Percentiles rank a stretch among this genome's conserved stretches.
Conservation (phyloP, 2,113 vertebrate species). For the Antechinus stuartii region DNA sequence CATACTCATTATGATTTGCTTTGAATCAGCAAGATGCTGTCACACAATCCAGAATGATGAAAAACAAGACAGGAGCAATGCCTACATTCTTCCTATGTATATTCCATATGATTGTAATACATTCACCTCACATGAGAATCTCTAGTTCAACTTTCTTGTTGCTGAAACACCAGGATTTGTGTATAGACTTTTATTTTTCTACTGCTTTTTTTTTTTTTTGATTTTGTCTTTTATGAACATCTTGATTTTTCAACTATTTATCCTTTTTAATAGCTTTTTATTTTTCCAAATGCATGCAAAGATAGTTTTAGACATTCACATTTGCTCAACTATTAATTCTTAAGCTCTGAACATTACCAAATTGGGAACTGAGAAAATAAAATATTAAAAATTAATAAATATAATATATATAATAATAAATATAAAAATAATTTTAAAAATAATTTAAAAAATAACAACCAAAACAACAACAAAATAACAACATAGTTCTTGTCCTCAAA, state of each 20-base stretch:
- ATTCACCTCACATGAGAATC: neutral
- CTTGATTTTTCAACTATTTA: neutral
- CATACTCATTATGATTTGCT: neutral
- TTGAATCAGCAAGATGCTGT: neutral
- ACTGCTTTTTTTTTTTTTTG: neutral
- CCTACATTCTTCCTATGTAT: neutral
- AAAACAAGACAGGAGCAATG: neutral
- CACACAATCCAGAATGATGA: neutral
- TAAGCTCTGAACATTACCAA: neutral
- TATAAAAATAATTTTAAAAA: no score
- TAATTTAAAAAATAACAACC: no score
- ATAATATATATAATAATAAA: no score
- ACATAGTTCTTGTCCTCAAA: neutral
- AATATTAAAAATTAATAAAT: no score
- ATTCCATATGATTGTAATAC: neutral
- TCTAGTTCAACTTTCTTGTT: neutral
- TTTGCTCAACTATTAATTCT: no score
- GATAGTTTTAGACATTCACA: no score
- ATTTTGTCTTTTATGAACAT: neutral
- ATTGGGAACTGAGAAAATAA: neutral
- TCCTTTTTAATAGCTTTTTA: neutral
- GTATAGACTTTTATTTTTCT: neutral
- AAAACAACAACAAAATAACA: neutral
- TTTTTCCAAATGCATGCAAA: no score
- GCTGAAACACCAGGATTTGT: neutral